Percentiles rank a stretch among this genome's conserved stretches.
Conservation (phyloP, 1,140 invertebrate species). For the Himalopsyche phryganea region DNA sequence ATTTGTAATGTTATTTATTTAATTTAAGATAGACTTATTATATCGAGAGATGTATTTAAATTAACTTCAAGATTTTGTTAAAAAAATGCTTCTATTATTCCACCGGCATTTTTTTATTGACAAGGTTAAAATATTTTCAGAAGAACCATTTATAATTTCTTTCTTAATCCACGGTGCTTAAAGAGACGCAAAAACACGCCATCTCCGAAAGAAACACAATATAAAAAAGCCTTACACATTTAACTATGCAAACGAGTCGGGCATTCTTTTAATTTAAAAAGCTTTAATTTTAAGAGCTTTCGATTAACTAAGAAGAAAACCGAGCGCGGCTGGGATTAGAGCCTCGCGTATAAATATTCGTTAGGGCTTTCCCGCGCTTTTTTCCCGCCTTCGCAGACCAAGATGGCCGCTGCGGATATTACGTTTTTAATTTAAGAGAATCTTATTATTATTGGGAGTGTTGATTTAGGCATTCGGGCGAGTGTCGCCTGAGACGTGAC, state of each 20-base stretch:
- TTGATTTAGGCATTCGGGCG: conserved; percentile 53
- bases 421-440: conserved; percentile 66
- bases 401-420: conserved; percentile 50
- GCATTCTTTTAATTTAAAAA: conserved; percentile 35
- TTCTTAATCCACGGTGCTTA: conserved; percentile 18
- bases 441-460: conserved; percentile 61
- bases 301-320: conserved; percentile 34
- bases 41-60: too few species aligned
- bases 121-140: background rate
- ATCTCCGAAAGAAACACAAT: conserved; percentile 11
- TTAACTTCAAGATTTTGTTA: too few species aligned
- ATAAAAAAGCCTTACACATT: conserved; percentile 16
- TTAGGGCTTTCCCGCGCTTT: conserved; percentile 35
- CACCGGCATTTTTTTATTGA: background rate
- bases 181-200: conserved; percentile 13
- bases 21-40: too few species aligned
- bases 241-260: conserved; percentile 33
- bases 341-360: conserved; percentile 32
- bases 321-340: conserved; percentile 27
- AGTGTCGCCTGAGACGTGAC: conserved; percentile 54
- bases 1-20: too few species aligned
- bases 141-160: conserved; percentile 21
- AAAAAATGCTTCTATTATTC: too few species aligned
- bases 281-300: conserved; percentile 36
- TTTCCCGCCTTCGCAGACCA: conserved; percentile 18